phyloP scores from a whole-genome alignment of 2,888 invertebrate species.

The Drosophila atroscutellata region DNA sequence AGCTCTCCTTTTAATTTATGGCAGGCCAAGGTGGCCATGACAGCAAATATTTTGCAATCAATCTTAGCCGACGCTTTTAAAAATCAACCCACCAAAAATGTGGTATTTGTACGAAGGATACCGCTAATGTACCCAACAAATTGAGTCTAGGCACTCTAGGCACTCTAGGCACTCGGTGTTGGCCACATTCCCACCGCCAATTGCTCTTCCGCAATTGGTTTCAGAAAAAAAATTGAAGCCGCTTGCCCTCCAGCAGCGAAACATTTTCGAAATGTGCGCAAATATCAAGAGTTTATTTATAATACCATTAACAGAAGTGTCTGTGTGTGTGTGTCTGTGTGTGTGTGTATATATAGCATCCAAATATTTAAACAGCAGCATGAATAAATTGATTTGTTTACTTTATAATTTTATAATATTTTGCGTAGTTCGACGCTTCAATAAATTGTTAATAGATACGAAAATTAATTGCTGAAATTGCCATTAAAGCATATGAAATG shows the following conservation, averaged over 20 bases:
- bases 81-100: background rate
- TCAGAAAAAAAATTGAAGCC: background rate
- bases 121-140: background rate
- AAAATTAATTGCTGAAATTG: slow-evolving; percentile 36
- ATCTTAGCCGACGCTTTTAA: background rate
- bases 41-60: background rate
- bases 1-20: background rate
- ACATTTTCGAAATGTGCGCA: slow-evolving; percentile 28
- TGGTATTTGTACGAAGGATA: background rate
- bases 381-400: slow-evolving; percentile 43
- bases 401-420: slow-evolving; percentile 25
- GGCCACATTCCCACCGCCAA: background rate
- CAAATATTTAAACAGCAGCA: slow-evolving; percentile 6
- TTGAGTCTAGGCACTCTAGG: background rate
- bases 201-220: background rate
- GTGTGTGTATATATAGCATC: background rate
- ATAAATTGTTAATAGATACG: slow-evolving; percentile 30
- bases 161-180: background rate
- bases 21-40: background rate
- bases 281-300: slow-evolving; percentile 31
- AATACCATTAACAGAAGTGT: background rate
- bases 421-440: slow-evolving; percentile 26
- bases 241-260: background rate
- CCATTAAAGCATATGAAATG: slow-evolving; percentile 40
- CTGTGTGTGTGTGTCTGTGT: background rate